These are phyloP conservation scores for Pica pica DNA, from an alignment of 2,113 vertebrate species.

Conservation along the genomic window DNA sequence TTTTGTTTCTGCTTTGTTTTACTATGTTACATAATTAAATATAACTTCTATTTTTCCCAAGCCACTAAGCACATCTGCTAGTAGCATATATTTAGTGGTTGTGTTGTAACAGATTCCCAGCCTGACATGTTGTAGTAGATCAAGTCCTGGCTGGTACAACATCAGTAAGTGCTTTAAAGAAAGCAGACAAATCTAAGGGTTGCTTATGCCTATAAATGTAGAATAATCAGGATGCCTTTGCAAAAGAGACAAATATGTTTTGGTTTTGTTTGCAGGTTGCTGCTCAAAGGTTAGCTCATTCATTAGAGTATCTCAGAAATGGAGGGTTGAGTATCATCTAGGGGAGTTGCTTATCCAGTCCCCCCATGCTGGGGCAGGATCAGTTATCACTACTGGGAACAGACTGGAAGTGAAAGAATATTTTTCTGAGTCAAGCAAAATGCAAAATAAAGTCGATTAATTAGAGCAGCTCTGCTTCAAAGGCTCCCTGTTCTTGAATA, in stretches of 20 bases:
- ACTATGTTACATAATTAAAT: background rate
- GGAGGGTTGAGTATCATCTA: background rate
- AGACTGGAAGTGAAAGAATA: background rate
- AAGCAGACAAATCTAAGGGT: background rate
- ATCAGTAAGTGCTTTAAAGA: background rate
- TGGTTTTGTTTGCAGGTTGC: background rate
- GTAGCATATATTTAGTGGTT: background rate
- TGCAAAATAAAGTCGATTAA: background rate
- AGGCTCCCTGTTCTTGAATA: background rate
- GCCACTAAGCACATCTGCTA: background rate
- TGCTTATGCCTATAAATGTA: background rate
- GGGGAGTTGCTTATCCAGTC: background rate
- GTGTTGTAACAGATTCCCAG: background rate
- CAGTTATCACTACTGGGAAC: background rate
- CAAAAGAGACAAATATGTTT: background rate
- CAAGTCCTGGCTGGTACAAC: background rate
- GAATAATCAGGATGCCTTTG: background rate
- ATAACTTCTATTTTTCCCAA: background rate
- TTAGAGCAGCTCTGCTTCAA: background rate
- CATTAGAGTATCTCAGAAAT: background rate
- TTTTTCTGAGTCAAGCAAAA: background rate
- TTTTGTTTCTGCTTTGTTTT: slow-evolving; percentile 3
- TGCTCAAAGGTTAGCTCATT: background rate
- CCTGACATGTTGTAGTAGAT: background rate
- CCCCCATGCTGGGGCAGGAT: background rate